phyloP scores from a whole-genome alignment of 2,888 invertebrate species.

The Rotaria sp. region DNA sequence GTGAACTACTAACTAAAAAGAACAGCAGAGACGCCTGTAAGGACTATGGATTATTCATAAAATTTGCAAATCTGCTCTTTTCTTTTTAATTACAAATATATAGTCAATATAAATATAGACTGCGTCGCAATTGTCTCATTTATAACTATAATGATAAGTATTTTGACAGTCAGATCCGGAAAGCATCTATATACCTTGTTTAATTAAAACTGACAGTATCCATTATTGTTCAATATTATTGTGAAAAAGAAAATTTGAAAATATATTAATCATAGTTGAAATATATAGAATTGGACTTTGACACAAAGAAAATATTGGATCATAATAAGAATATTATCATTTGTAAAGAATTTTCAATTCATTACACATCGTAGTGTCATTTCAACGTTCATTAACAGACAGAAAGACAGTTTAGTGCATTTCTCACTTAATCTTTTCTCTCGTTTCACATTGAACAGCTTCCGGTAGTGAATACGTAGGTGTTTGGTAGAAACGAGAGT shows the following conservation, averaged over 20 bases:
- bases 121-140: not conserved
- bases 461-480: not conserved
- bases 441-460: not conserved
- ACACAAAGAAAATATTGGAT: not conserved
- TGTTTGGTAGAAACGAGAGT: not conserved
- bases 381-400: not conserved
- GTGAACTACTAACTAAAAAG: not conserved
- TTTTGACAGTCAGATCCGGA: not conserved
- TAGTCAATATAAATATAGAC: not conserved
- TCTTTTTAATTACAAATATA: not conserved
- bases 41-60: not conserved
- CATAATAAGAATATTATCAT: not conserved
- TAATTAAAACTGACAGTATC: not conserved
- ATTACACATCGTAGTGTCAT: not conserved
- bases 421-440: not conserved
- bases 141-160: not conserved
- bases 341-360: not conserved
- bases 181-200: not conserved
- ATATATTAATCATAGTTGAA: not conserved
- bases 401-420: not conserved
- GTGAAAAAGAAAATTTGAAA: not conserved
- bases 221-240: not conserved
- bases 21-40: not conserved
- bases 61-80: not conserved
- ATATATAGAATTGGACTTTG: not conserved